Percentiles rank a stretch among this genome's conserved stretches.
Conservation (phyloP, 2,797 vertebrate species). For the Pipistrellus pipistrellus region DNA sequence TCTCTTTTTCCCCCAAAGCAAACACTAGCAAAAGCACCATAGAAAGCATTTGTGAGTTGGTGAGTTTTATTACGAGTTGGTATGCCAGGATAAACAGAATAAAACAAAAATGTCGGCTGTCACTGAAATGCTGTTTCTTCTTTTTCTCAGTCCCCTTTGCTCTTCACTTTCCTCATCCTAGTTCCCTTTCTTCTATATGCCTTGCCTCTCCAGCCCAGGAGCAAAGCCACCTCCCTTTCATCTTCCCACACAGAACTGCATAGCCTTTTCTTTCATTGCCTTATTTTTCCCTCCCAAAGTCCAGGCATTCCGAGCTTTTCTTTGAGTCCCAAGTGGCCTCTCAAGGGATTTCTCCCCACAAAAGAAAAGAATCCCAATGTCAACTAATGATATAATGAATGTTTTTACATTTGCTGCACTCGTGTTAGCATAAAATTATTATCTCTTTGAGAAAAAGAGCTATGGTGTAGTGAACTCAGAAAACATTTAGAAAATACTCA, state of each 20-base stretch:
- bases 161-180: neutral
- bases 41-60: neutral
- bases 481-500: neutral
- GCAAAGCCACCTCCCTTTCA: neutral
- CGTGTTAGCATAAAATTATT: neutral
- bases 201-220: neutral
- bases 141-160: neutral
- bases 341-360: neutral
- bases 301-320: neutral
- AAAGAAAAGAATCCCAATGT: neutral
- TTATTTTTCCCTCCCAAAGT: neutral
- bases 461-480: neutral
- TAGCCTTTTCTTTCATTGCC: neutral
- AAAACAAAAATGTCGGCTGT: neutral
- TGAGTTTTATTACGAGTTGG: neutral
- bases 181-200: neutral
- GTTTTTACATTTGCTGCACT: neutral
- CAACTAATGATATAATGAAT: slow-evolving; percentile 1
- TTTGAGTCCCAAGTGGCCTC: neutral
- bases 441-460: slow-evolving; percentile 4
- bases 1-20: neutral
- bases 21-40: neutral
- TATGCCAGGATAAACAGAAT: neutral
- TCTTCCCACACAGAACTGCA: neutral
- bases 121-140: neutral